Base-by-base conservation (phyloP, 2,113 vertebrate species). In the Eudyptes chrysolophus region DNA sequence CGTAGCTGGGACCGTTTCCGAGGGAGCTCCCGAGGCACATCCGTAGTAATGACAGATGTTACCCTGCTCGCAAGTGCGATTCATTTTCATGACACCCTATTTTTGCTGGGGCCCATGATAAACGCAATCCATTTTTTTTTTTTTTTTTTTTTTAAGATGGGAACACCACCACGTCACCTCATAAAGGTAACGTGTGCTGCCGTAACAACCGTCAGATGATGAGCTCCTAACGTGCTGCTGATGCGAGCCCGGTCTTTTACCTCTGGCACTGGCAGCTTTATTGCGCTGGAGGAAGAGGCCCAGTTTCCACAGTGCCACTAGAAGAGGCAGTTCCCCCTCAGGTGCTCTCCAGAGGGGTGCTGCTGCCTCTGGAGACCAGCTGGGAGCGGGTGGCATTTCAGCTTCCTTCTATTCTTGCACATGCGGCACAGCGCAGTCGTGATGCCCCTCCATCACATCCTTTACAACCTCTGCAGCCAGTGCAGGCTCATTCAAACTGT, bases 341-440 rank as follows among this genome's bases (percentile, higher is more conserved):
- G 16, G 38, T 34, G 44, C 54, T 34, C 34, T n/a, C 32, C 57
- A n/a, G 26, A 30, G 20, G 15, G 8, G 11, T 40, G 38, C 58
- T 22, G 30, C 51, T 49, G 51, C 61, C 83, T 26, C 38, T 36
- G 32, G 57, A 44, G 30, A 30, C 38, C 68, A n/a, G 48, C 49
- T 36, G 16, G 26, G 24, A 71, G 29, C 6, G 1, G 30, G 10
- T 25, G 27, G 11, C 25, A 26, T 36, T 82, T 57, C 42, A 38
- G 51, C 25, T 66, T 36, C 36, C 14, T 42, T 17, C 27, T 7
- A 5, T 17, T 42, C 58, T 17, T 19, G 32, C 3, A 3, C 9
- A 19, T 3, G 11, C 16, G 27, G 30, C 42, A 24, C 22, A 58
- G 44, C 12, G 1, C 7, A 2, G 7, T 21, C 4, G 0, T 3